phyloP scores from a whole-genome alignment of 2,113 vertebrate species.

The Ictalurus furcatus region DNA sequence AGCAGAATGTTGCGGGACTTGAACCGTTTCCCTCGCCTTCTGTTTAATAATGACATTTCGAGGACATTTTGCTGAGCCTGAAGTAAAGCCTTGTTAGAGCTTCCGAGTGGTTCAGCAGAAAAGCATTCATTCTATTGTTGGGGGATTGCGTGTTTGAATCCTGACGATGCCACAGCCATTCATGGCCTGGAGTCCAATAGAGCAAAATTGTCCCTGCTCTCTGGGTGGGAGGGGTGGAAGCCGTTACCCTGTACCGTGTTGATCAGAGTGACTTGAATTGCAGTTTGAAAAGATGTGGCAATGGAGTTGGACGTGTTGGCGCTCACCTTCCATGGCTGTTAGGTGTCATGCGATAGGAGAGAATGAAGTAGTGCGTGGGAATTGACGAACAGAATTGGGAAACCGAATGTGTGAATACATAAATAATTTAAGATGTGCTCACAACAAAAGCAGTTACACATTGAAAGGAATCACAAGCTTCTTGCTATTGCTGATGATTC shows the following conservation, averaged over 20 bases:
- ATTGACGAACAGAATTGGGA: not conserved
- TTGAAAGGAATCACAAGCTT: not conserved
- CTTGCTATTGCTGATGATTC: not conserved
- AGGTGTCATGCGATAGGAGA: not conserved
- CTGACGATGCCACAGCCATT: not conserved
- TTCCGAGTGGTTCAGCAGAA: not conserved
- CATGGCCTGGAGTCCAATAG: not conserved
- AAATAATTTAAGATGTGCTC: not conserved
- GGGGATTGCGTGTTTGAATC: not conserved
- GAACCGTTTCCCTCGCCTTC: not conserved
- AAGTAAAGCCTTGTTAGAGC: not conserved
- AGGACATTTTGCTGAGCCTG: not conserved
- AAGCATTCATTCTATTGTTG: not conserved
- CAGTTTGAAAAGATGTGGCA: not conserved
- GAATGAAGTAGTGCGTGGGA: not conserved
- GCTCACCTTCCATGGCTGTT: not conserved
- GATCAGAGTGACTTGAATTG: not conserved
- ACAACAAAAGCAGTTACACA: not conserved
- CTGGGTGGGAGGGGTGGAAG: not conserved
- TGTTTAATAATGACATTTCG: not conserved
- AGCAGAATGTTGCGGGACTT: not conserved
- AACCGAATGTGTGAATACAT: not conserved
- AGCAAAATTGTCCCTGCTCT: not conserved
- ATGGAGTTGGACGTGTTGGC: not conserved
- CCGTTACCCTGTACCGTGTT: not conserved